Evolutionary conservation across 2,888 invertebrate genomes (phyloP), one percentile per base, ranked within the genome.

Genomic region (Agrotis ipsilon): DNA sequence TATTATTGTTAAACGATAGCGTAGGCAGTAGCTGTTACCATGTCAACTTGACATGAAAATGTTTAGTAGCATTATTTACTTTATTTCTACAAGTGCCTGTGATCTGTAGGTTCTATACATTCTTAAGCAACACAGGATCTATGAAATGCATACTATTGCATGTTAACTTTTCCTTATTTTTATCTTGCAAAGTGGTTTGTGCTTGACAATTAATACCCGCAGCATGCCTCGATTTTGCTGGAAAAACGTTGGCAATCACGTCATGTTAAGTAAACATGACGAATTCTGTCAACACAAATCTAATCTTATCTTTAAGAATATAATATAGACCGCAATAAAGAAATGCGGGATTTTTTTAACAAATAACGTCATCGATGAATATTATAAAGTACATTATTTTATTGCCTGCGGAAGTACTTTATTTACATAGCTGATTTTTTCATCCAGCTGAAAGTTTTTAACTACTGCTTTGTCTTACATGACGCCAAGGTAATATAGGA

Each of bases 11-110:
- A 72, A 85, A 70, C 81, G 84, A 87, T 88, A 85, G 90, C 87
- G 90, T 92, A 89, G 90, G 90, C 75, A 89, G 90, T 87, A 89
- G 89, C 87, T 77, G 80, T 81, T 83, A 71, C 71, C 68, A 75
- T 83, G 83, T 87, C 86, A 86, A 72, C 78, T 87, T 81, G 80
- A 82, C 83, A 80, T 81, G 71, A 58, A 78, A 87, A 84, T 76
- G 72, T 82, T 81, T 75, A 61, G 81, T 69, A 83, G 82, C 75
- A 79, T 70, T 82, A 77, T 84, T 86, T 82, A 82, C 70, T 66
- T 74, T 72, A 67, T 66, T 60, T 75, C 78, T 64, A 72, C 48
- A 67, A 86, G 81, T 70, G 63, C 54, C 60, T 70, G 19, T 55
- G 24, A 49, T 45, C 18, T 19, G 49, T 49, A 39, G 6, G 14